phyloP scores from a whole-genome alignment of 2,113 vertebrate species.

The Thalassarche chlororhynchos region DNA sequence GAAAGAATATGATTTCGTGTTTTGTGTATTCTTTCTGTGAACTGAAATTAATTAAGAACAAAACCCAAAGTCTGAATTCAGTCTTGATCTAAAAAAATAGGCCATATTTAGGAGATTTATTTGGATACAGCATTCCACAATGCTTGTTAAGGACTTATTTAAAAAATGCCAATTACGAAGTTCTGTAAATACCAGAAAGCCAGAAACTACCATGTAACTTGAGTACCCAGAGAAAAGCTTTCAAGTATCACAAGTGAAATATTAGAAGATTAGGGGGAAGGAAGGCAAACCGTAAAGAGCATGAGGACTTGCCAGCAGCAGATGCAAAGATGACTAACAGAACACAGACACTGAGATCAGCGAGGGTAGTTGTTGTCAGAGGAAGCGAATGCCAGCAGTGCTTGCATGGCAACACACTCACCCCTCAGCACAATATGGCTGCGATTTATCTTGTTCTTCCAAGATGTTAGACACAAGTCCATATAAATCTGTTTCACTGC shows the following conservation, averaged over 20 bases:
- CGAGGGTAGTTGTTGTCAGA: not conserved
- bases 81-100: not conserved
- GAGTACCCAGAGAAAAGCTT: not conserved
- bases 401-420: slow-evolving; percentile 70
- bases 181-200: not conserved
- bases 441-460: slow-evolving; percentile 85
- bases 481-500: slow-evolving; percentile 89
- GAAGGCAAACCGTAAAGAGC: not conserved
- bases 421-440: slow-evolving; percentile 83
- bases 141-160: not conserved
- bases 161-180: not conserved
- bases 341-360: not conserved
- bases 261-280: not conserved
- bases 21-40: not conserved
- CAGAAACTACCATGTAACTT: not conserved
- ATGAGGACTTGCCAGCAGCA: not conserved
- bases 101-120: not conserved
- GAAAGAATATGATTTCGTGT: not conserved
- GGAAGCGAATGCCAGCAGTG: not conserved
- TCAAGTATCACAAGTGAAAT: not conserved
- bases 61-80: not conserved
- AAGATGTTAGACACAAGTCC: slow-evolving; percentile 92
- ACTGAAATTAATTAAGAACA: not conserved
- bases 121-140: not conserved
- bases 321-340: not conserved